These are phyloP conservation scores for Tetramorium simillimum DNA, from an alignment of 1,140 invertebrate genomes.

Conservation along the genomic window DNA sequence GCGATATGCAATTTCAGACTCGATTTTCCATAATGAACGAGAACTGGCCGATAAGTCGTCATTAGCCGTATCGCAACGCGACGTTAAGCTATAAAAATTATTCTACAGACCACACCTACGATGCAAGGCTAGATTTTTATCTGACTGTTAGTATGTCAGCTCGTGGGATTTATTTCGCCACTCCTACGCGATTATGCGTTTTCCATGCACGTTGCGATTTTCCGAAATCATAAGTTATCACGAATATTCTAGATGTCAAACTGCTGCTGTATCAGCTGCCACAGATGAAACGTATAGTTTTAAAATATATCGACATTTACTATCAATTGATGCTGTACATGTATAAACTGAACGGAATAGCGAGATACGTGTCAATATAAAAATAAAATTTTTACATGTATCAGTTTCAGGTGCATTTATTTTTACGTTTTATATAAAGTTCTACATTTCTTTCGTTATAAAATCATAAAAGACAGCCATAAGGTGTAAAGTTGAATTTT, in stretches of 20 bases:
- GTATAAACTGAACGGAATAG: not conserved
- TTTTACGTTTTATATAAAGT: conserved; percentile 5
- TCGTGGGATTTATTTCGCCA: conserved; percentile 69
- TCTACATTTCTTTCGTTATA: not conserved
- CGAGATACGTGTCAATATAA: not conserved
- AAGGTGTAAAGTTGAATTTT: not conserved
- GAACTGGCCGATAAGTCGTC: conserved; percentile 72
- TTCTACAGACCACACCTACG: conserved; percentile 76
- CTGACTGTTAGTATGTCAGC: conserved; percentile 59
- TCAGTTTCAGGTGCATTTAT: not conserved
- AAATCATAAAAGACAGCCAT: not conserved
- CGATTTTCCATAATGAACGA: conserved; percentile 57
- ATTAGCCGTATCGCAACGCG: conserved; percentile 64
- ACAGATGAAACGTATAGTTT: not conserved
- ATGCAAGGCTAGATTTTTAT: conserved; percentile 78
- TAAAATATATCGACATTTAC: not conserved
- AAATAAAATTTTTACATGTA: not conserved
- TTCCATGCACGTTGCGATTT: conserved; percentile 20
- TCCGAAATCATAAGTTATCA: conserved; percentile 36
- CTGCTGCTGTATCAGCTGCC: not conserved
- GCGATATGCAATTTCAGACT: conserved; percentile 59
- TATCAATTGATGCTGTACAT: not conserved
- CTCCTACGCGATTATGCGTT: conserved; percentile 33
- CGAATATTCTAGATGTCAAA: conserved; percentile 8
- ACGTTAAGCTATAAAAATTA: conserved; percentile 65